Evolutionary conservation across 2,888 invertebrate genomes (phyloP), one percentile per base, ranked within the genome.

Genomic region (Calephelis perditalis): DNA sequence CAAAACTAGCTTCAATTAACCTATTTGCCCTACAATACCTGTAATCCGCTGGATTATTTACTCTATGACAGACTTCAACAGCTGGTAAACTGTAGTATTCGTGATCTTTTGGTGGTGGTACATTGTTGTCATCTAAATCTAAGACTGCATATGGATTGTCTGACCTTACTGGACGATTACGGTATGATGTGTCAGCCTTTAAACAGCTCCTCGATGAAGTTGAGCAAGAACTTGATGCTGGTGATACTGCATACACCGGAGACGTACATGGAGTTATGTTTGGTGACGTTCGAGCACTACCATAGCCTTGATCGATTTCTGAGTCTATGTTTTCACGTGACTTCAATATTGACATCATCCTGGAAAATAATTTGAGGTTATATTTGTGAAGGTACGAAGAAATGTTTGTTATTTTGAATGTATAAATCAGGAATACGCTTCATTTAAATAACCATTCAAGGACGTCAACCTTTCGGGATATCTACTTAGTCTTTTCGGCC

Each of bases 281-380:
- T 0, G 88, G 88, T 0, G 89, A 82, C 0, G 84, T 87, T 35
- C 78, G 70, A 0, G 88, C 86, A 59, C 87, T 88, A 69, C 85
- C 76, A 67, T 88, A 88, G 0, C 89, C 88, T 65, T 87, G 87
- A 61, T 88, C 89, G 0, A 77, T 69, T 56, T 88, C 86, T 0
- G 78, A 71, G 12, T 85, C 86, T 0, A 66, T 68, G 0, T 70
- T 70, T 46, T 86, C 86, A 44, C 86, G 80, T 0, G 84, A 76
- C 63, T 86, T 87, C 43, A 87, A 66, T 15, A 83, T 84, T 65
- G 84, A 83, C 89, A 89, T 90, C 89, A 90, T 89, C 63, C 89
- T 90, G 83, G 26, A 70, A 58, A n/a, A 37, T 45, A 45, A 40
- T 46, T 49, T n/a, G 35, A 10, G 0, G 15, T 26, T 44, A 6